Evolutionary conservation across 2,113 vertebrate species (phyloP), one percentile per base, ranked within the genome.

Genomic region (Coptodon rendalli): DNA sequence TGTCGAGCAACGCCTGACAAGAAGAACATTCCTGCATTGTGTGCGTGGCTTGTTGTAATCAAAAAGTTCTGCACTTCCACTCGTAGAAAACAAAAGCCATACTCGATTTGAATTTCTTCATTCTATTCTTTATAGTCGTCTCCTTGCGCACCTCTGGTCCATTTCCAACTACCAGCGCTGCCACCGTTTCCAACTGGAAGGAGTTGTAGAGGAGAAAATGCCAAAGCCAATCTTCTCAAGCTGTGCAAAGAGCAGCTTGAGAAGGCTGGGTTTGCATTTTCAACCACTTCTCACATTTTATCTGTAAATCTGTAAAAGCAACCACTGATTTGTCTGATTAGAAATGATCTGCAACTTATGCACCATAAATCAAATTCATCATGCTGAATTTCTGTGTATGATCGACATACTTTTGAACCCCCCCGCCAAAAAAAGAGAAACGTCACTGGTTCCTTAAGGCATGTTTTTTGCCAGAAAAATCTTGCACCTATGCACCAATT

Each of bases 401-500:
- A 73, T 45, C 2, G 2, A 45, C 40, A 43, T 16, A 6, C 1
- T 0, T n/a, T 63, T 66, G 17, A 36, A 61, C 19, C 6, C 61
- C 36, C 9, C 4, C 0, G 3, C 59, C 59, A 63, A 73, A 73
- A 71, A 29, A 48, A 3, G 1, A 50, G 10, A 48, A 19, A 78
- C 17, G 1, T n/a, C 45, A 52, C 27, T 7, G 16, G 16, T 50
- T 31, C 27, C 27, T 78, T 48, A 45, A 76, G 24, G 24, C 6
- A 5, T 2, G 10, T 50, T 78, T 29, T 50, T 29, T 50, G 24
- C 0, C 13, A 48, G 9, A 48, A 29, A 5, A 76, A 76, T 48
- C 24, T 24, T 34, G 45, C 45, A 34, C 3, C 6, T 52, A 52
- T n/a, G 27, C 27, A 78, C 17, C 45, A 13, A 78, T 78, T 78